Base-by-base conservation (phyloP, 2,113 vertebrate genomes). In the Takifugu flavidus region DNA sequence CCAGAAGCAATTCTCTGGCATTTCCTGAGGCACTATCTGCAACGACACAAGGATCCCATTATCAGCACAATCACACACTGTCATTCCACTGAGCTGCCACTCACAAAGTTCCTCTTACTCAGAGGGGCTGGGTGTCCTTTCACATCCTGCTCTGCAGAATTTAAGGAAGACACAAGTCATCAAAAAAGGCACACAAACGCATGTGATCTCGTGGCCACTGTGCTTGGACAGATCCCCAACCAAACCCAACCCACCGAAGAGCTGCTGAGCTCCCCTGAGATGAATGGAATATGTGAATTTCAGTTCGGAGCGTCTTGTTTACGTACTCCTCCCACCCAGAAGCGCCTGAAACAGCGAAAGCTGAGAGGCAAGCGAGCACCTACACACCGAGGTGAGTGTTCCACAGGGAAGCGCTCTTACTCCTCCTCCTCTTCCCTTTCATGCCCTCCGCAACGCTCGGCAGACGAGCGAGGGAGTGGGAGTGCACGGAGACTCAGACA, bases 1-100 rank as follows among this genome's bases (percentile, higher is more conserved):
- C 97, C 97, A 99, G 88, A 99, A 94, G 86, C 96, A 98, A 86
- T 92, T 95, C 85, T 99, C 94, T 69, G 92, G 88, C 91, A 99
- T 94, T 83, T 99, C 95, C 84, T 90, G 94, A 72, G 96, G 95
- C 57, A 96, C 94, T 72, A 99, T 90, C 97, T 99, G 90, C 87
- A 93, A 94, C 45, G 74, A 89, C 90, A 93, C 82, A 66, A 85
- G 75, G 82, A 73, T 75, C 82, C 78, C 82, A 87, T 87, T 83
- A 77, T 84, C 87, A 65, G 70, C 71, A 77, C 80, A 84, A 90
- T 87, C 85, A 85, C 53, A 84, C 70, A 82, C 60, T 29, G 67
- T 72, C 82, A 80, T 79, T 78, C 73, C 82, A 63, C 67, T 72
- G 69, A 81, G 51, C 82, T 85, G 84, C 79, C 84, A 87, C 76